These are phyloP conservation scores for Globicephala melas DNA, from an alignment of 2,113 vertebrate species.

Conservation along the genomic window DNA sequence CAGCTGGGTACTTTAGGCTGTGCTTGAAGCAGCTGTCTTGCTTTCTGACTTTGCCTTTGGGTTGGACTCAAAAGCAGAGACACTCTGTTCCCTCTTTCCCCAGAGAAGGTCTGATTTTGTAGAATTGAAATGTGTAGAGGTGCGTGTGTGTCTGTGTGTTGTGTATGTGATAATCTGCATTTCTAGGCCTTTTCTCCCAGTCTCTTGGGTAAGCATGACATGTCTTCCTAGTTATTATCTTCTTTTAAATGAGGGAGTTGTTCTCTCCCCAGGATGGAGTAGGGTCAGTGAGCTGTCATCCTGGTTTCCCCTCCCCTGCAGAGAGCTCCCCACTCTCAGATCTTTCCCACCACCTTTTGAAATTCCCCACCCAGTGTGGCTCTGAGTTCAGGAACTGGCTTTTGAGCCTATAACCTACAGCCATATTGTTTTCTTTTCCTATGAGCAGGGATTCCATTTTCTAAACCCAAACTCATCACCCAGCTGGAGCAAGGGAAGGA, in stretches of 20 bases:
- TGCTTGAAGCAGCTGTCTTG: neutral
- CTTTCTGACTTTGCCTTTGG: neutral
- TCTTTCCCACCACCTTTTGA: neutral
- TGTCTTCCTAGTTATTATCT: neutral
- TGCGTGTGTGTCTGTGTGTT: too few species aligned
- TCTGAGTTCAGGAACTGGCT: neutral
- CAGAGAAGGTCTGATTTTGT: neutral
- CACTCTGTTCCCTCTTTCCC: neutral
- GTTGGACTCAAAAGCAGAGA: neutral
- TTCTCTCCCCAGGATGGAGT: neutral
- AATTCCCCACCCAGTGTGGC: neutral
- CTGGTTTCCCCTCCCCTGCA: neutral
- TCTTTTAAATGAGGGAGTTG: neutral
- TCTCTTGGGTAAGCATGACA: neutral
- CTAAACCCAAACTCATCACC: constrained; percentile 71
- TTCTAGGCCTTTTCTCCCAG: neutral
- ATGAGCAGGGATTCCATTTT: constrained; percentile 66
- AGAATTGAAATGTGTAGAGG: neutral
- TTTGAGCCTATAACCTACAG: neutral
- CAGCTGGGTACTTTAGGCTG: neutral
- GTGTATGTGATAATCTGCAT: neutral
- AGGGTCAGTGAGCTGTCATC: too few species aligned
- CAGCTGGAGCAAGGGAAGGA: constrained; percentile 69
- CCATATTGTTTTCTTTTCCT: constrained; percentile 40
- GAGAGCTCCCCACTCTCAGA: neutral